phyloP scores from a whole-genome alignment of 2,888 invertebrate genomes.

The Eilema sororculum region DNA sequence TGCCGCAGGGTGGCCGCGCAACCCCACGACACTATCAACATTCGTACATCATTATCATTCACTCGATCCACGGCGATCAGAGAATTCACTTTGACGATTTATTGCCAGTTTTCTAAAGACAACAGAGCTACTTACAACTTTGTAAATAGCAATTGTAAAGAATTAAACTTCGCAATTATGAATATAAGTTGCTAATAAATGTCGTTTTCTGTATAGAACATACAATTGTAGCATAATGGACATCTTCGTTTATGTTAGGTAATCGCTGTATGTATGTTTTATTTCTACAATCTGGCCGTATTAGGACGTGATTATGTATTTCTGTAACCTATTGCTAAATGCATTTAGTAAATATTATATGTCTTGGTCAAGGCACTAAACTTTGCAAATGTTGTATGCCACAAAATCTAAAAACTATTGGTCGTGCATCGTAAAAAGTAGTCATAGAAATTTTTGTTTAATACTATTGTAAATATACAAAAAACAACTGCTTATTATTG shows the following conservation, averaged over 20 bases:
- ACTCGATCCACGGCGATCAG: conserved; percentile 29
- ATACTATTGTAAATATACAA: neutral
- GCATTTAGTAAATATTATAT: conserved; percentile 29
- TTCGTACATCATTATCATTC: conserved; percentile 36
- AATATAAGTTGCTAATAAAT: neutral
- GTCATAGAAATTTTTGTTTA: neutral
- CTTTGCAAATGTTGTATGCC: conserved; percentile 10
- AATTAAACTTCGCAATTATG: neutral
- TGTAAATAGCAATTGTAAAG: conserved; percentile 9
- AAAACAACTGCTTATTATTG: neutral
- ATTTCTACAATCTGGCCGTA: conserved; percentile 35
- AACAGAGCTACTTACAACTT: conserved; percentile 5
- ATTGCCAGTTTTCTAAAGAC: conserved; percentile 12
- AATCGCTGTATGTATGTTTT: conserved; percentile 37
- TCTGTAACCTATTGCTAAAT: conserved; percentile 49
- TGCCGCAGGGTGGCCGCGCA: conserved; percentile 43
- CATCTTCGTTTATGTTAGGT: conserved; percentile 37
- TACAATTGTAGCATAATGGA: conserved; percentile 34
- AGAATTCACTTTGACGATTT: conserved; percentile 22
- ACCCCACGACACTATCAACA: conserved; percentile 43
- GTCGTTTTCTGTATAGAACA: conserved; percentile 9
- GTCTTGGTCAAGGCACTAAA: conserved; percentile 35
- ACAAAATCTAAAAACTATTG: neutral
- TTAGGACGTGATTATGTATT: conserved; percentile 42
- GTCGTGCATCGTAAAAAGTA: neutral